Base-by-base conservation (phyloP, 2,113 vertebrate species). In the Tetraodon nigroviridis region DNA sequence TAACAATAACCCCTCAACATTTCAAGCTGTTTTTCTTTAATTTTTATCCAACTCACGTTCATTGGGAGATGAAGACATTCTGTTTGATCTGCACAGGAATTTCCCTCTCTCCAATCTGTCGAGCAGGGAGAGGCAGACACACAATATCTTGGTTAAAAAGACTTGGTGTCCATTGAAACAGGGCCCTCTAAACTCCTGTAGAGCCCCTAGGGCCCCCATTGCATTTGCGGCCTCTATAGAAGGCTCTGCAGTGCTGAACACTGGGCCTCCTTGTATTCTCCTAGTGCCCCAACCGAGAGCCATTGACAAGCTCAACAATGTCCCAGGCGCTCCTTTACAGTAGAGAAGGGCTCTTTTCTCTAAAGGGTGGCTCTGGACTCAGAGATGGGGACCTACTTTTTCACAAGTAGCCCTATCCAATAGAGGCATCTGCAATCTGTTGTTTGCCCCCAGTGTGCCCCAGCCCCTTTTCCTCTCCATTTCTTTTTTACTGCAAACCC, bases 21-120 rank as follows among this genome's bases (percentile, higher is more conserved):
- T 62, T 78, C 67, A 67, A 66, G 76, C 71, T 59, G 76, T 66
- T 67, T 71, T 69, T 63, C 61, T 55, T 59, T 51, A 62, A 64
- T 73, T 79, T 70, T 78, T 37, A 10, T 64, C 56, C 48, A 64
- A 53, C 61, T 71, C 15, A 52, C 41, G 69, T 71, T 80, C 69
- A 82, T 71, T 73, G 74, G 59, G 63, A 78, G 77, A 86, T 84
- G 68, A 88, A 86, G 85, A 89, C 82, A 78, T 87, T 80, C 60
- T 78, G 67, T 87, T 87, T 88, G 85, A 89, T 89, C 75, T 86
- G 77, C 80, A 67, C 41, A 74, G 87, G 83, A 89, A 89, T 89
- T 83, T 88, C 73, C 79, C 80, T 64, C 64, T 76, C 62, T 77
- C 57, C 67, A 61, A 62, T 86, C 79, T 76, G 58, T 59, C 48